Percentiles rank a stretch among this genome's conserved stretches.
These are phyloP conservation scores for Gouania willdenowi DNA, from an alignment of 2,797 vertebrate species.

Conservation along the genomic window DNA sequence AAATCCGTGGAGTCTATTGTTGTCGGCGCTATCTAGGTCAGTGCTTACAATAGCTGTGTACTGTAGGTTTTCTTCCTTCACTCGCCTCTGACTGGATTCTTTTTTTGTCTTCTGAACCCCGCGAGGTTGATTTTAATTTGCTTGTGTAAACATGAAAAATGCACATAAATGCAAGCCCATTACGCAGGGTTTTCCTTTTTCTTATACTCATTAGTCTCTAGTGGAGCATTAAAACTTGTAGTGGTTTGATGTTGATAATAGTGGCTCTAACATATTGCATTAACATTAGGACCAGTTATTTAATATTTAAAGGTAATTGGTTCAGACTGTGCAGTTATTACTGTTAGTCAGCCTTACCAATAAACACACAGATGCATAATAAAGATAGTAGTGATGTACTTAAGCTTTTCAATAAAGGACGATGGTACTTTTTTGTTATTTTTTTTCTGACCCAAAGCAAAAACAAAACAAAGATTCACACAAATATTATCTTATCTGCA, in stretches of 20 bases:
- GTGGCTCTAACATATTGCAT: slow-evolving; percentile 22
- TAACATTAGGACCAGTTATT: slow-evolving; percentile 16
- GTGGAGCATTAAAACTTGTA: slow-evolving; percentile 43
- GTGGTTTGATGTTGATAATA: slow-evolving; percentile 31
- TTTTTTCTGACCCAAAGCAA: too few species aligned
- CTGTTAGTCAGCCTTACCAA: too few species aligned
- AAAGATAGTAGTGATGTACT: too few species aligned
- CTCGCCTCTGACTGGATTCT: slow-evolving; percentile 26
- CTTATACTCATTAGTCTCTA: slow-evolving; percentile 41
- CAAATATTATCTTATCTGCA: too few species aligned
- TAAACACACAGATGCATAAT: too few species aligned
- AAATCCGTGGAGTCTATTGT: slow-evolving; percentile 70
- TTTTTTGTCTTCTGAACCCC: slow-evolving; percentile 50
- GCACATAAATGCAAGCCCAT: slow-evolving; percentile 38
- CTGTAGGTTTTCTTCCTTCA: slow-evolving; percentile 40
- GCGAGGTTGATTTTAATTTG: slow-evolving; percentile 54
- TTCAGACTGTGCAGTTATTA: slow-evolving; percentile 24
- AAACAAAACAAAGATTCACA: too few species aligned
- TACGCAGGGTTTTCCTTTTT: slow-evolving; percentile 45
- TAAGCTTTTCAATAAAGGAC: too few species aligned
- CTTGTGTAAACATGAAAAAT: slow-evolving; percentile 59
- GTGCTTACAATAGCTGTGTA: slow-evolving; percentile 73
- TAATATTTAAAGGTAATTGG: slow-evolving; percentile 13
- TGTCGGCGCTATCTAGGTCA: slow-evolving; percentile 81
- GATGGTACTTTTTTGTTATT: too few species aligned